These are phyloP conservation scores for Anolis apletophallus DNA, from an alignment of 2,797 vertebrate genomes.

Conservation along the genomic window DNA sequence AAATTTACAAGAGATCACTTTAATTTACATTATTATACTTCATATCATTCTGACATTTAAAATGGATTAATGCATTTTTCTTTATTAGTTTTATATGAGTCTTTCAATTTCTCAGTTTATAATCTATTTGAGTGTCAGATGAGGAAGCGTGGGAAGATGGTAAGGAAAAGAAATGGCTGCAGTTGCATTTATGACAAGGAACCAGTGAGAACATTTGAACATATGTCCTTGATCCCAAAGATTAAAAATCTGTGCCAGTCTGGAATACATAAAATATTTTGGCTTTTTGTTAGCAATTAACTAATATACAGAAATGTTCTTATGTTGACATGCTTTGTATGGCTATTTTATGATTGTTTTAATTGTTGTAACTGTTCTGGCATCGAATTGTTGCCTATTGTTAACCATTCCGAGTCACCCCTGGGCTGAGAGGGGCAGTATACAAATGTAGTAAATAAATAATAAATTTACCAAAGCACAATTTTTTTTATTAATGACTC, in stretches of 20 bases:
- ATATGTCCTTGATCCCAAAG: slow-evolving; percentile 9
- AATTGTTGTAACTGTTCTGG: too few relatives aligned
- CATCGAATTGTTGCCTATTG: too few relatives aligned
- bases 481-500: neutral
- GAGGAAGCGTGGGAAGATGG: slow-evolving; percentile 21
- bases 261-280: neutral
- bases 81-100: neutral
- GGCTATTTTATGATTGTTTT: too few relatives aligned
- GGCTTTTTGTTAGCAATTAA: neutral
- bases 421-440: too few relatives aligned
- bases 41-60: slow-evolving; percentile 19
- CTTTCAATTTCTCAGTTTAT: slow-evolving; percentile 2
- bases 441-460: too few relatives aligned
- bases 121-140: slow-evolving; percentile 20
- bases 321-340: neutral
- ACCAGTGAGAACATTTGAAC: slow-evolving; percentile 17
- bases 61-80: neutral
- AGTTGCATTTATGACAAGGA: slow-evolving; percentile 6
- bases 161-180: slow-evolving; percentile 12
- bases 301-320: neutral
- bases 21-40: neutral
- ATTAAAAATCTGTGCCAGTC: neutral
- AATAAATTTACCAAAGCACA: neutral
- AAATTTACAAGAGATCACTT: neutral
- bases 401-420: too few relatives aligned